A percentile compares a stretch with the other conserved stretches of the same genome.
Conservation (phyloP, 2,797 vertebrate genomes). For the Catamblyrhynchus diadema region DNA sequence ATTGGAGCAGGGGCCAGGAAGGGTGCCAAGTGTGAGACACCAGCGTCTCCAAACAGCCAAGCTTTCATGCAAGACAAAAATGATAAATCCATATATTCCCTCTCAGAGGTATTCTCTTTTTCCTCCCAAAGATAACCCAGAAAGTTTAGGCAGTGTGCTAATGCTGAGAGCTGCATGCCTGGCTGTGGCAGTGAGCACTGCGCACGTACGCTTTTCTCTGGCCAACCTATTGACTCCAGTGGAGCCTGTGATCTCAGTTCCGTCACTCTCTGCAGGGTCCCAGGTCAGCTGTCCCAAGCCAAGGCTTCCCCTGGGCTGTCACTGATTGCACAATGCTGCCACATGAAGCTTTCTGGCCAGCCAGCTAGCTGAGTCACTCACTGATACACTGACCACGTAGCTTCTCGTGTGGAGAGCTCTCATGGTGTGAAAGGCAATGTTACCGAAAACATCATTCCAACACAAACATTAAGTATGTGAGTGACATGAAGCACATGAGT, state of each 20-base stretch:
- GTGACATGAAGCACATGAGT: neutral
- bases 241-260: neutral
- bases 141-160: neutral
- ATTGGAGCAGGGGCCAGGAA: fast-evolving
- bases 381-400: neutral
- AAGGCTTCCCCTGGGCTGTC: neutral
- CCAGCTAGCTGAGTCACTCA: neutral
- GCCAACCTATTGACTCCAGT: neutral
- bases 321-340: neutral
- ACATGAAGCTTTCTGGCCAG: neutral
- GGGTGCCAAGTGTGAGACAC: neutral
- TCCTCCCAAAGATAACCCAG: neutral
- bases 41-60: neutral
- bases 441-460: neutral
- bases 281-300: neutral
- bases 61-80: neutral
- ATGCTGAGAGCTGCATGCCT: neutral
- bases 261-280: neutral
- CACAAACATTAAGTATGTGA: neutral
- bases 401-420: neutral
- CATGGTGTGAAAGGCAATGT: neutral
- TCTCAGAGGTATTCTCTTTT: neutral
- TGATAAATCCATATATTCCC: neutral
- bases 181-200: neutral
- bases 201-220: fast-evolving